Evolutionary conservation across 2,113 vertebrate genomes (phyloP).

Genomic region (Heterotis niloticus): DNA sequence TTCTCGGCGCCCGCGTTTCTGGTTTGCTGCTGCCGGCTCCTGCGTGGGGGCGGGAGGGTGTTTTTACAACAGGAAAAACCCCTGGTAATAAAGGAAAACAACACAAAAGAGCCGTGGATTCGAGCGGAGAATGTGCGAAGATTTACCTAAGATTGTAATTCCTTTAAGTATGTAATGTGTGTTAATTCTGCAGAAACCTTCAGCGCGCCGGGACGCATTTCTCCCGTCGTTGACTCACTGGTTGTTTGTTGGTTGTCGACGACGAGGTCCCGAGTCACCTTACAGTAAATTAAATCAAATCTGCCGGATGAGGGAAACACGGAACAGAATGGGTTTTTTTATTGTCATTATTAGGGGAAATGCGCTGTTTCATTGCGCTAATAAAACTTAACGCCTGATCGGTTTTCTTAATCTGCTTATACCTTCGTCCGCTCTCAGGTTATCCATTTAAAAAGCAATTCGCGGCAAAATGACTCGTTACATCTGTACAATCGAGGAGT

Average conservation of each 20-base stretch:
- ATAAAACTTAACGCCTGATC: slow-evolving; percentile 19
- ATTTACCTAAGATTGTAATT: background rate
- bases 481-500: background rate
- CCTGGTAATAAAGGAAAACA: slow-evolving; percentile 12
- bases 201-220: background rate
- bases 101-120: slow-evolving; percentile 8
- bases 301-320: background rate
- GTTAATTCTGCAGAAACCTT: background rate
- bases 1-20: slow-evolving; percentile 20
- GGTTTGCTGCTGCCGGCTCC: background rate
- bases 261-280: background rate
- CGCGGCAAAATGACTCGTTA: background rate
- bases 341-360: background rate
- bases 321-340: too few relatives aligned
- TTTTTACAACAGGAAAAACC: slow-evolving; percentile 22
- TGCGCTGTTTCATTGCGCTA: background rate
- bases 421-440: slow-evolving; percentile 2
- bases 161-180: background rate
- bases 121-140: too few relatives aligned
- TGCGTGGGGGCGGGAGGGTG: slow-evolving; percentile 17
- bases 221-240: background rate
- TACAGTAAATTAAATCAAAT: background rate
- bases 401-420: slow-evolving; percentile 17
- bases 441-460: background rate
- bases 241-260: slow-evolving; percentile 6